These are phyloP conservation scores for Gonatopus flavifemur DNA, from an alignment of 1,140 invertebrate species.

Conservation along the genomic window DNA sequence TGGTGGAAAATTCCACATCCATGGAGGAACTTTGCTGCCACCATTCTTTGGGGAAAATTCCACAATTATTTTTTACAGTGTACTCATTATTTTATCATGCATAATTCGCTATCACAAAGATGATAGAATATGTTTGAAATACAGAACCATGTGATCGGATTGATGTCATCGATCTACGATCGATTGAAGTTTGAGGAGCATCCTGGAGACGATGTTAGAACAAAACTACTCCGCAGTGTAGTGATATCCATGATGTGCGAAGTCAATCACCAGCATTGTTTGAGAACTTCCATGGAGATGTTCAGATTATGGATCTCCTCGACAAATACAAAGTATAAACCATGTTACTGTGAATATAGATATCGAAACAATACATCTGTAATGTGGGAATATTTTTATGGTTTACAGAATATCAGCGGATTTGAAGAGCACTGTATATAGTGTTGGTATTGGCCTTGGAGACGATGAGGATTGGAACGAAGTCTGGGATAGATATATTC, in stretches of 20 bases:
- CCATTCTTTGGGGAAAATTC: too few relatives aligned
- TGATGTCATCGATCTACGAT: conserved; percentile 30
- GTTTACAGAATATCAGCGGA: conserved; percentile 22
- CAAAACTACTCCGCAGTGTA: conserved; percentile 27
- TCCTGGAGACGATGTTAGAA: conserved; percentile 6
- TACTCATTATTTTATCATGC: too few relatives aligned
- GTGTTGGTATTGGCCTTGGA: conserved; percentile 27
- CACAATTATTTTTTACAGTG: too few relatives aligned
- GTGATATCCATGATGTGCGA: conserved; percentile 30
- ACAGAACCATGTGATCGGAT: conserved; percentile 22
- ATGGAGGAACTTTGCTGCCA: too few relatives aligned
- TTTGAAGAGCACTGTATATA: conserved; percentile 37
- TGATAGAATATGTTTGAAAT: too few relatives aligned
- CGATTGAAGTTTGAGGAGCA: conserved; percentile 24
- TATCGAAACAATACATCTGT: neutral
- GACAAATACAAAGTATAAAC: conserved; percentile 23
- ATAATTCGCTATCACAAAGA: too few relatives aligned
- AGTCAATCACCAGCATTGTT: conserved; percentile 29
- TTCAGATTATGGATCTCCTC: conserved; percentile 34
- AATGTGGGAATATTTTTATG: neutral
- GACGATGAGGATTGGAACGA: conserved; percentile 25
- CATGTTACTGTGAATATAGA: neutral
- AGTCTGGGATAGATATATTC: conserved; percentile 25
- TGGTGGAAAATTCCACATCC: too few relatives aligned
- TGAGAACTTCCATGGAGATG: conserved; percentile 22